These are phyloP conservation scores for Muntiacus muntjak DNA, from an alignment of 2,113 vertebrate species.

Conservation along the genomic window DNA sequence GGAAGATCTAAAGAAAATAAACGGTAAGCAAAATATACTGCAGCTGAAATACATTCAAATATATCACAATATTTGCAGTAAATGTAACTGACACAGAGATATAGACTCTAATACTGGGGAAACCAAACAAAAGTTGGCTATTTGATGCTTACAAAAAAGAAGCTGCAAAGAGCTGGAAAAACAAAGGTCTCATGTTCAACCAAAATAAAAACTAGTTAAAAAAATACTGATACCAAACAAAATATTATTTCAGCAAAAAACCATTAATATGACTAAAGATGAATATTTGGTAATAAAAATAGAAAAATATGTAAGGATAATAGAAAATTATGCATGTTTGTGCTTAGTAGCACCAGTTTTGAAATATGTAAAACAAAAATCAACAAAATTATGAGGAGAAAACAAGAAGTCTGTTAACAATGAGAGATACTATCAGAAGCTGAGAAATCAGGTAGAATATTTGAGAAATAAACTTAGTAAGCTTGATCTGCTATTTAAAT, in stretches of 20 bases:
- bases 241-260: not conserved
- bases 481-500: not conserved
- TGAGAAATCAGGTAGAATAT: not conserved
- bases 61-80: conserved; percentile 1
- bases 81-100: not conserved
- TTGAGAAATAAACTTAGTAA: not conserved
- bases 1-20: conserved; percentile 7
- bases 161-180: not conserved
- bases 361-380: not conserved
- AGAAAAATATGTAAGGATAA: not conserved
- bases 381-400: not conserved
- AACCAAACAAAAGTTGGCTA: not conserved
- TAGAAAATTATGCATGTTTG: not conserved
- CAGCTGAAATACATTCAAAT: not conserved
- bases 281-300: not conserved
- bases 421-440: not conserved
- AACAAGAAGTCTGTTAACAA: not conserved
- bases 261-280: not conserved
- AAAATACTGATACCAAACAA: not conserved
- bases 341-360: not conserved
- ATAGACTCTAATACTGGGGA: not conserved
- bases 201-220: not conserved
- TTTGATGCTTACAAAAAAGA: not conserved
- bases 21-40: not conserved
- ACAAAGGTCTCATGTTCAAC: not conserved